Conservation (phyloP, 2,113 vertebrate species). For the Alethe castanea region DNA sequence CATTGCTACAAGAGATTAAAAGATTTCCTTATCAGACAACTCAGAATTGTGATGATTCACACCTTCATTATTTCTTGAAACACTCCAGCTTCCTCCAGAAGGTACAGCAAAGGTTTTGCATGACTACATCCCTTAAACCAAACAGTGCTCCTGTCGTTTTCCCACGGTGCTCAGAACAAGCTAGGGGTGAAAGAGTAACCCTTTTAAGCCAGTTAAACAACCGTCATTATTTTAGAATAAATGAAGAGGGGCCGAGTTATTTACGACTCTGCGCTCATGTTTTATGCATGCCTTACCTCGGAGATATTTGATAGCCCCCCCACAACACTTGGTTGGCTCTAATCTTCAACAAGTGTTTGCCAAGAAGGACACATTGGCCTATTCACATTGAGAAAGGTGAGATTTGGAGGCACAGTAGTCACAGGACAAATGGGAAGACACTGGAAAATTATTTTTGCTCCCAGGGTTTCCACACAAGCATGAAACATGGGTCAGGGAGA, state of each 20-base stretch:
- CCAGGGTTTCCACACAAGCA: not conserved
- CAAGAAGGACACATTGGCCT: not conserved
- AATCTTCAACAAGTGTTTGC: not conserved
- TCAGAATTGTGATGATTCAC: conserved; percentile 60
- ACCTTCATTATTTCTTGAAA: conserved; percentile 61
- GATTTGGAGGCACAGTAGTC: not conserved
- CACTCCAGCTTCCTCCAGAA: conserved; percentile 57
- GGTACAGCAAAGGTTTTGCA: conserved; percentile 53
- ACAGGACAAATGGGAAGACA: conserved; percentile 12
- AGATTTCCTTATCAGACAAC: conserved; percentile 55
- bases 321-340: conserved; percentile 6
- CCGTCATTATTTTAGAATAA: conserved; percentile 53
- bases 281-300: conserved; percentile 47
- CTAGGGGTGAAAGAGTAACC: conserved; percentile 59
- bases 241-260: conserved; percentile 51
- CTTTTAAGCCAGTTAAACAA: conserved; percentile 58
- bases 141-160: conserved; percentile 44
- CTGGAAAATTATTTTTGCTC: not conserved
- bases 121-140: conserved; percentile 60
- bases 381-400: not conserved
- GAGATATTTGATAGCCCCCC: conserved; percentile 35
- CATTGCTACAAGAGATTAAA: conserved; percentile 34
- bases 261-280: conserved; percentile 29
- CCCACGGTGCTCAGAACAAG: conserved; percentile 50
- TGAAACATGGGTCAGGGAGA: not conserved